Evolutionary conservation across 2,888 invertebrate species (phyloP).

Genomic region (Dynastes grantii): DNA sequence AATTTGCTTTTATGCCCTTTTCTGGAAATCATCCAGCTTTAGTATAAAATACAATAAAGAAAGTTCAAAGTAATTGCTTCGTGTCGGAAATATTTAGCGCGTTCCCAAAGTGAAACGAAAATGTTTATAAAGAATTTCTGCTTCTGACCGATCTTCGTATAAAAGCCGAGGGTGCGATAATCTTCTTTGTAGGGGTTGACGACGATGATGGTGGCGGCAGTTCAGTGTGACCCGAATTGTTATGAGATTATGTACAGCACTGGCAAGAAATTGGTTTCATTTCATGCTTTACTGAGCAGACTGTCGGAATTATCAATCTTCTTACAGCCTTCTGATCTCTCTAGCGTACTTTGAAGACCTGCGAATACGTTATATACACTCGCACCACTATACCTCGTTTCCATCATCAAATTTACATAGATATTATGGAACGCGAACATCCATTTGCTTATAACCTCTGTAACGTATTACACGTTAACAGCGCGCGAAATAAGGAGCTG

Average conservation of each 20-base stretch:
- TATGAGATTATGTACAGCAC: slow-evolving; percentile 60
- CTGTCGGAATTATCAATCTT: slow-evolving; percentile 58
- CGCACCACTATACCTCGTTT: slow-evolving; percentile 42
- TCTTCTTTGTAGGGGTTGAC: slow-evolving; percentile 53
- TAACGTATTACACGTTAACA: slow-evolving; percentile 46
- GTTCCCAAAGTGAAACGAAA: slow-evolving; percentile 29
- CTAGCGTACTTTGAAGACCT: slow-evolving; percentile 53
- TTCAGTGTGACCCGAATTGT: slow-evolving; percentile 58
- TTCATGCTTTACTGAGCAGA: slow-evolving; percentile 58
- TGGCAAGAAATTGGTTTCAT: slow-evolving; percentile 58
- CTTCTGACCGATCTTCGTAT: slow-evolving; percentile 42
- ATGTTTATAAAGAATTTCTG: slow-evolving; percentile 40
- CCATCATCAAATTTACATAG: slow-evolving; percentile 54
- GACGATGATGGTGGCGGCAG: slow-evolving; percentile 37
- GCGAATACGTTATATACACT: slow-evolving; percentile 44
- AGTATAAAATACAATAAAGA: too few relatives aligned
- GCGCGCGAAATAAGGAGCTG: slow-evolving; percentile 49
- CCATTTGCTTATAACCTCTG: slow-evolving; percentile 52
- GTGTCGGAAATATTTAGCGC: slow-evolving; percentile 11
- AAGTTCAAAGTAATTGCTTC: slow-evolving; percentile 26
- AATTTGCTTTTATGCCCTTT: too few relatives aligned
- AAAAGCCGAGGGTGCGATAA: slow-evolving; percentile 57
- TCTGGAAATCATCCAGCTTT: too few relatives aligned
- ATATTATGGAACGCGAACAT: slow-evolving; percentile 50
- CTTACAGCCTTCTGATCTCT: slow-evolving; percentile 55